Evolutionary conservation across 2,888 invertebrate genomes (phyloP).

Genomic region (Pinctada fucata): DNA sequence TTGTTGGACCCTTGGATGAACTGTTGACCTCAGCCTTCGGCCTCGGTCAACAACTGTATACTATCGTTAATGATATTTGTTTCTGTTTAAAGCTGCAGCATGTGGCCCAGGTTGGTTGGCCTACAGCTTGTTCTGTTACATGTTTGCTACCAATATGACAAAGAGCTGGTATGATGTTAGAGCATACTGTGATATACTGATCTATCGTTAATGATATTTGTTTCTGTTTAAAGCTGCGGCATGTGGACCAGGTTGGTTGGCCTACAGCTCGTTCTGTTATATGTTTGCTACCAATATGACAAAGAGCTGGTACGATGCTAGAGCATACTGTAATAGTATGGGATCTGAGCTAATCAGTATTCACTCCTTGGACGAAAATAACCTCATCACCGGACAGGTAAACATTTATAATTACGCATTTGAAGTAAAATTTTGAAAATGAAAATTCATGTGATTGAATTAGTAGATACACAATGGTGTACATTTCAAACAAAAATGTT

Average conservation of each 20-base stretch:
- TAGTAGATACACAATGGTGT: no score
- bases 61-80: no score
- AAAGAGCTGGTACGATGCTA: slow-evolving; percentile 58
- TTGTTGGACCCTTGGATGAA: no score
- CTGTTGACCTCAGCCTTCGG: no score
- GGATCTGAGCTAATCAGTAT: slow-evolving; percentile 63
- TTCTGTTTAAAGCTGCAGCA: slow-evolving; percentile 36
- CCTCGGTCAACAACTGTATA: no score
- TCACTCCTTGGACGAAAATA: slow-evolving; percentile 54
- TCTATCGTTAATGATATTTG: no score
- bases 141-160: slow-evolving; percentile 46
- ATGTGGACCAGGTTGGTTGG: slow-evolving; percentile 57
- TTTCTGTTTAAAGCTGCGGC: slow-evolving; percentile 37
- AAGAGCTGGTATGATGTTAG: slow-evolving; percentile 59
- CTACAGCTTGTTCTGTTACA: slow-evolving; percentile 52
- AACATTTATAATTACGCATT: neutral
- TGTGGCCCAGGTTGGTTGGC: slow-evolving; percentile 58
- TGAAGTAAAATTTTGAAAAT: no score
- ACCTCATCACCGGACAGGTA: slow-evolving; percentile 56
- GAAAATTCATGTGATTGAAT: no score
- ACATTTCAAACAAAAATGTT: no score
- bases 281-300: slow-evolving; percentile 46
- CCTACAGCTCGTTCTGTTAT: slow-evolving; percentile 53
- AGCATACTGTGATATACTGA: slow-evolving; percentile 47
- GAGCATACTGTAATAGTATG: slow-evolving; percentile 51